Percentiles rank a stretch among this genome's conserved stretches.
Evolutionary conservation across 2,113 vertebrate species (phyloP).

Genomic region (Ameiurus melas): DNA sequence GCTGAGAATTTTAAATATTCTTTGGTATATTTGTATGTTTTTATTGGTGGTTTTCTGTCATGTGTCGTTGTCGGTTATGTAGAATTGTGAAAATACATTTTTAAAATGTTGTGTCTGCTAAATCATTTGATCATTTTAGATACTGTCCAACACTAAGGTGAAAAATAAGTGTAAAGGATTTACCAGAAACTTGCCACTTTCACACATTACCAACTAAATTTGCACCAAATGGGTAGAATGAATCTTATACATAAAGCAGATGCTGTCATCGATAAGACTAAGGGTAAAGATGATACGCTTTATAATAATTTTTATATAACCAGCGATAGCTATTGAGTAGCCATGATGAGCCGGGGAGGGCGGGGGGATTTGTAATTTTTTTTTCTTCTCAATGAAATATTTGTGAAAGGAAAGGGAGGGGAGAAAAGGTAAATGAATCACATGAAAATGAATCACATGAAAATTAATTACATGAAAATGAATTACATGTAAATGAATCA

Average conservation of each 20-base stretch:
- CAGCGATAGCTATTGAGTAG: too few species aligned
- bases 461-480: too few species aligned
- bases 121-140: not conserved
- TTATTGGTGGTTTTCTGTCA: not conserved
- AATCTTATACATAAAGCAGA: not conserved
- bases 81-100: not conserved
- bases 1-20: not conserved
- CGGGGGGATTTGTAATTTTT: too few species aligned
- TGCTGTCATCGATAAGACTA: constrained; percentile 16
- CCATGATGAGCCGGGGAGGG: too few species aligned
- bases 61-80: not conserved
- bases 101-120: not conserved
- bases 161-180: not conserved
- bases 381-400: too few species aligned
- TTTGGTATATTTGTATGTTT: not conserved
- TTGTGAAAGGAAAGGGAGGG: too few species aligned
- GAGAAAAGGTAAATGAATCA: too few species aligned
- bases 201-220: not conserved
- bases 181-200: not conserved
- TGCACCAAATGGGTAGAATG: not conserved
- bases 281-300: not conserved
- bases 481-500: too few species aligned
- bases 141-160: not conserved
- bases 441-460: too few species aligned
- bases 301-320: too few species aligned